phyloP scores from a whole-genome alignment of 2,888 invertebrate species.

The Xanthia togata region DNA sequence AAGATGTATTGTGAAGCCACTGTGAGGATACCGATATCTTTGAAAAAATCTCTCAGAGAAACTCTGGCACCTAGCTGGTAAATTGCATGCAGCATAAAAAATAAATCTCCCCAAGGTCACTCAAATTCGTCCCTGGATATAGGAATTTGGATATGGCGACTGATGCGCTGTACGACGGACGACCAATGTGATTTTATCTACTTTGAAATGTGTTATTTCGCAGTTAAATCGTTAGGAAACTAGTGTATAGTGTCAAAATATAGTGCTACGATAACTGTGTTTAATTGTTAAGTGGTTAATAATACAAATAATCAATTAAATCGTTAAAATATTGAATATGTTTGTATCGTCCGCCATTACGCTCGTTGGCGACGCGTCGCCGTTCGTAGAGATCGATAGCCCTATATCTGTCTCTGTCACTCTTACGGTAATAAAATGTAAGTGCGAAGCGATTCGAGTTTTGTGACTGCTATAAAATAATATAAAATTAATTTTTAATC shows the following conservation, averaged over 20 bases:
- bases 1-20: too few species aligned
- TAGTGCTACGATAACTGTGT: constrained; percentile 62
- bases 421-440: constrained; percentile 73
- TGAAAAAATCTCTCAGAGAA: too few species aligned
- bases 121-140: constrained; percentile 80
- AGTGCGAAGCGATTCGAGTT: constrained; percentile 72
- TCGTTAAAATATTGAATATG: constrained; percentile 73
- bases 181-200: constrained; percentile 81
- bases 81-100: too few species aligned
- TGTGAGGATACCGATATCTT: too few species aligned
- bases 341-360: constrained; percentile 84
- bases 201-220: constrained; percentile 74
- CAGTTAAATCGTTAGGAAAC: constrained; percentile 56
- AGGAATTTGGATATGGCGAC: constrained; percentile 88
- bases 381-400: constrained; percentile 78
- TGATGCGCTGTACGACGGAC: constrained; percentile 84
- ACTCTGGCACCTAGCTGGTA: too few species aligned
- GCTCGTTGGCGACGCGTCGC: constrained; percentile 71
- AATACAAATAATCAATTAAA: constrained; percentile 73
- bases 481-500: constrained; percentile 62
- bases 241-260: constrained; percentile 64
- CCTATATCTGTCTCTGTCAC: constrained; percentile 79
- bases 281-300: constrained; percentile 62
- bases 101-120: constrained; percentile 35
- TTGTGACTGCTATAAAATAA: constrained; percentile 62